Base-by-base conservation (phyloP, 2,113 vertebrate species). In the Beaufortia kweichowensis region DNA sequence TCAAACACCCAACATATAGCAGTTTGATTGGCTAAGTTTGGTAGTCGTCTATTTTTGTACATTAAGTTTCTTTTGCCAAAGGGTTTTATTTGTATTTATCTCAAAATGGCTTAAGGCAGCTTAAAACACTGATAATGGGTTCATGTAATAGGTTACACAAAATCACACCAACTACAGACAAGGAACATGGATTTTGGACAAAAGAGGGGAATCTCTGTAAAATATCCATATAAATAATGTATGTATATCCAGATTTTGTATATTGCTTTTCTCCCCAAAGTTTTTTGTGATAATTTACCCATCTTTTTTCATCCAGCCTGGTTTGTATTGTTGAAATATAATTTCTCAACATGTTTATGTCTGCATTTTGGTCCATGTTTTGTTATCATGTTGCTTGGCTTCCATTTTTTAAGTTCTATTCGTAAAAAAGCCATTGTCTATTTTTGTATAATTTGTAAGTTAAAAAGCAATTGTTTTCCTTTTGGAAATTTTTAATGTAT, bases 381-480 rank as follows among this genome's bases (percentile, higher is more conserved):
- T 90, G 92, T 92, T n/a, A 46, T 61, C 92, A 92, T 92, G 89
- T 94, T 75, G 89, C 88, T 92, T 92, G 92, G 89, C 92, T 94
- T 93, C 87, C 86, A 89, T 91, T 95, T 93, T 87, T 71, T 72
- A 46, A 64, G 64, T 76, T 79, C 28, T 90, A 88, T 92, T 93
- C 87, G 92, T 90, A 87, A 88, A 78, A 93, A 95, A 93, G 91
- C 89, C 93, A 93, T 94, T 90, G 94, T 95, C 92, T 95, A 95
- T 95, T 94, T 95, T 95, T 94, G 91, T 94, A 94, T 94, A 92
- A 92, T 94, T 95, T 94, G 91, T 94, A 93, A 94, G 91, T 94
- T 93, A 94, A 94, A 89, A 92, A 92, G 57, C 79, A 76, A 48
- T 81, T 85, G 63, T 81, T 78, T 76, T 84, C 17, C 19, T 61